A percentile compares a stretch with the other conserved stretches of the same genome.
phyloP scores from a whole-genome alignment of 2,113 vertebrate species.

The Rhineura floridana region DNA sequence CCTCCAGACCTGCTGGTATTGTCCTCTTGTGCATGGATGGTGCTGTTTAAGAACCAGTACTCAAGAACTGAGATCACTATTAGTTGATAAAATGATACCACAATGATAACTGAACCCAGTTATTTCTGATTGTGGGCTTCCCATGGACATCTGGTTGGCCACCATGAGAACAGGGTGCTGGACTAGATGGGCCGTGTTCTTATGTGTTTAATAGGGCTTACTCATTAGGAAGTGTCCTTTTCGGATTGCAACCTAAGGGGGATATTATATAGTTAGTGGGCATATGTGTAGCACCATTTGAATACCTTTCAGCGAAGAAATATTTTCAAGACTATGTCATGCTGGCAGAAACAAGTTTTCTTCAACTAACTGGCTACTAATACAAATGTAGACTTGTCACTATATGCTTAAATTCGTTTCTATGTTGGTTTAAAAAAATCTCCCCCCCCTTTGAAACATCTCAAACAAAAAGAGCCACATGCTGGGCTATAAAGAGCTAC shows the following conservation, averaged over 20 bases:
- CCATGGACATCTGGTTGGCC: too few species aligned
- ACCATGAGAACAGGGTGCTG: too few species aligned
- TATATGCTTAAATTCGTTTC: constrained; percentile 3
- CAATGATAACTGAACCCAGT: background rate
- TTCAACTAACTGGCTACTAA: constrained; percentile 19
- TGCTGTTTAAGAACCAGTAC: background rate
- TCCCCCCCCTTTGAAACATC: background rate
- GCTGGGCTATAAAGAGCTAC: constrained; percentile 2
- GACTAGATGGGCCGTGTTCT: background rate
- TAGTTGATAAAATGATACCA: background rate
- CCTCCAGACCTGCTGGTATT: background rate
- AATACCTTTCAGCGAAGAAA: background rate
- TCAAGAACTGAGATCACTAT: background rate
- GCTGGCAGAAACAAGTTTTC: background rate
- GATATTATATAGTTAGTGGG: background rate
- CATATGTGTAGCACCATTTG: background rate
- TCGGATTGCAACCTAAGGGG: background rate
- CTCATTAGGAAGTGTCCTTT: background rate
- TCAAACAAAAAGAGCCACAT: background rate
- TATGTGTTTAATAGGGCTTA: background rate
- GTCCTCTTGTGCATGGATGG: background rate
- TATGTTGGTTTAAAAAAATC: constrained; percentile 3
- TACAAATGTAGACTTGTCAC: background rate
- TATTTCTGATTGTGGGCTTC: too few species aligned
- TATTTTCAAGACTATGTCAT: constrained; percentile 15